These are phyloP conservation scores for Ceratotherium simum DNA, from an alignment of 2,113 vertebrate genomes.

Conservation along the genomic window DNA sequence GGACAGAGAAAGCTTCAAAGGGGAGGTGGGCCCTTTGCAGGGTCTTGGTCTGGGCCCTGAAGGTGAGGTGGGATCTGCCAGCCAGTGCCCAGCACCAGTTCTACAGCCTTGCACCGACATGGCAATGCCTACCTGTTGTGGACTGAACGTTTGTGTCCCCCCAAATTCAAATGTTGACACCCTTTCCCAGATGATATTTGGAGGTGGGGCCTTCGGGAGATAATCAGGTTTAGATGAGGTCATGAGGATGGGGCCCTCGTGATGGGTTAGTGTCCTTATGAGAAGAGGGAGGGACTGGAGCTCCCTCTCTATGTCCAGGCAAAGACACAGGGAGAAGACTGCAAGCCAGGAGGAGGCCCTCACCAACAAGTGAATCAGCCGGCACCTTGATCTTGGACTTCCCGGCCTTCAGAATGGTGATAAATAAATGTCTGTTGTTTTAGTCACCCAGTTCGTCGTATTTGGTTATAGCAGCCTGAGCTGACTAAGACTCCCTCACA, in stretches of 20 bases:
- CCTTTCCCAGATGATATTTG: neutral
- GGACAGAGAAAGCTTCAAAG: neutral
- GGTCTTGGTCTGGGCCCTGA: neutral
- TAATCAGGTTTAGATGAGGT: conserved; percentile 8
- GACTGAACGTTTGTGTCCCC: neutral
- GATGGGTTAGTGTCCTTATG: neutral
- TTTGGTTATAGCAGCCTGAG: neutral
- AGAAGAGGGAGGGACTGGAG: neutral
- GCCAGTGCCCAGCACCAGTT: neutral
- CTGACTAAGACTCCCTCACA: neutral
- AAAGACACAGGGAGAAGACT: neutral
- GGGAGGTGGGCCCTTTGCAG: neutral
- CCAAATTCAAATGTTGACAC: neutral
- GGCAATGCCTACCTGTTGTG: neutral
- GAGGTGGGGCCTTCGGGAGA: neutral
- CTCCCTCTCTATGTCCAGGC: neutral
- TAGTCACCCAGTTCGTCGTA: neutral
- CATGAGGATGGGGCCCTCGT: too few relatives aligned
- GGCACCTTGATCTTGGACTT: neutral
- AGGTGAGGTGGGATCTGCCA: neutral
- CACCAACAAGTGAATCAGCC: neutral
- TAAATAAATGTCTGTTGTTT: neutral
- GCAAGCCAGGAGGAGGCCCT: neutral
- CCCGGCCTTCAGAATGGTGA: neutral
- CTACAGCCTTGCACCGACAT: too few relatives aligned